Percentiles rank a stretch among this genome's conserved stretches.
Conservation (phyloP, 2,888 invertebrate species). For the Cacoxenus indagator region DNA sequence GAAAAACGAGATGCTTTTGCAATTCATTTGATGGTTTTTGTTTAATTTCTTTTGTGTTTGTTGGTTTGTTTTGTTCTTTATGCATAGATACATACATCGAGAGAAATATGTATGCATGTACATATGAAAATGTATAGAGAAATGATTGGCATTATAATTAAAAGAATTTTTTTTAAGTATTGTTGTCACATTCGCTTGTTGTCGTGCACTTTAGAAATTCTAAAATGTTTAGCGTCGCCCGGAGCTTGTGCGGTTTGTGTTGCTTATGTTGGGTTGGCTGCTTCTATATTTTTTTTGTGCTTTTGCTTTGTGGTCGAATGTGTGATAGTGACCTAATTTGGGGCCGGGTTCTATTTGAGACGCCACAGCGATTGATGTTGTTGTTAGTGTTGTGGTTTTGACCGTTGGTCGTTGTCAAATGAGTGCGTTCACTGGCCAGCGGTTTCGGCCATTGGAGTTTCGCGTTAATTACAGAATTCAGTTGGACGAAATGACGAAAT, state of each 20-base stretch:
- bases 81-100: not conserved
- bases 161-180: too few relatives aligned
- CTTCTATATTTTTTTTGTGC: not conserved
- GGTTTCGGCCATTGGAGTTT: not conserved
- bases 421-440: not conserved
- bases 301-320: not conserved
- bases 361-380: not conserved
- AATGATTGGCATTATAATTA: too few relatives aligned
- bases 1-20: not conserved
- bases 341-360: not conserved
- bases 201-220: too few relatives aligned
- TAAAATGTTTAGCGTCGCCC: too few relatives aligned
- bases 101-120: not conserved
- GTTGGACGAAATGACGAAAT: not conserved
- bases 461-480: not conserved
- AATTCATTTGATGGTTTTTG: not conserved
- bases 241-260: not conserved
- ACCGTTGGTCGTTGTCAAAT: not conserved
- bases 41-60: not conserved
- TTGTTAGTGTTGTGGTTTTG: not conserved
- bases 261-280: not conserved
- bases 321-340: not conserved
- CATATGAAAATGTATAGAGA: too few relatives aligned
- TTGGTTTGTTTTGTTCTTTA: not conserved
- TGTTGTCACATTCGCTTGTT: too few relatives aligned